These are phyloP conservation scores for Sminthopsis crassicaudata DNA, from an alignment of 2,113 vertebrate species.

Conservation along the genomic window DNA sequence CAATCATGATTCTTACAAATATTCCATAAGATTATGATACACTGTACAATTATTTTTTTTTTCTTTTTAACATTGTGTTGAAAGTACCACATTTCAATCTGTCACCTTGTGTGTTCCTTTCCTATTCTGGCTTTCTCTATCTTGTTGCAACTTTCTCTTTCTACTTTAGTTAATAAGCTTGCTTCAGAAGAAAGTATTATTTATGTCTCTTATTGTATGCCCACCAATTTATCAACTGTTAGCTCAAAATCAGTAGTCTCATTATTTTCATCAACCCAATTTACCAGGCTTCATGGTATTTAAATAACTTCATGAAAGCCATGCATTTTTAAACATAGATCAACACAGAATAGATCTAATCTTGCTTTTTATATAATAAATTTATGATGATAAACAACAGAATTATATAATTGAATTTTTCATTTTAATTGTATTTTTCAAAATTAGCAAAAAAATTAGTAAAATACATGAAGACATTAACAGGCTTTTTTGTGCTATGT, in stretches of 20 bases:
- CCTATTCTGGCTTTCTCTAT: not conserved
- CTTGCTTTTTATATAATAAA: constrained; percentile 32
- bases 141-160: not conserved
- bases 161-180: not conserved
- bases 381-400: not conserved
- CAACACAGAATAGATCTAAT: not conserved
- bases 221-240: not conserved
- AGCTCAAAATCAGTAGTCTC: not conserved
- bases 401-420: not conserved
- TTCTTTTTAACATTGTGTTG: not conserved
- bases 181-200: not conserved
- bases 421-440: not conserved
- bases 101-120: not conserved
- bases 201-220: constrained; percentile 23
- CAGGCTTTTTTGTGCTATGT: not conserved
- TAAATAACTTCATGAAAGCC: not conserved
- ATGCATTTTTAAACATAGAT: constrained; percentile 1
- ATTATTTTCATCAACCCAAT: constrained; percentile 13
- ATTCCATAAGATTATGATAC: not conserved
- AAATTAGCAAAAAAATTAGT: not conserved
- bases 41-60: not conserved
- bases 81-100: not conserved
- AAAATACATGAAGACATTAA: not conserved
- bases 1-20: not conserved
- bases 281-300: not conserved